Conservation (phyloP, 2,797 vertebrate species). For the Neosilurus mollespiculum region DNA sequence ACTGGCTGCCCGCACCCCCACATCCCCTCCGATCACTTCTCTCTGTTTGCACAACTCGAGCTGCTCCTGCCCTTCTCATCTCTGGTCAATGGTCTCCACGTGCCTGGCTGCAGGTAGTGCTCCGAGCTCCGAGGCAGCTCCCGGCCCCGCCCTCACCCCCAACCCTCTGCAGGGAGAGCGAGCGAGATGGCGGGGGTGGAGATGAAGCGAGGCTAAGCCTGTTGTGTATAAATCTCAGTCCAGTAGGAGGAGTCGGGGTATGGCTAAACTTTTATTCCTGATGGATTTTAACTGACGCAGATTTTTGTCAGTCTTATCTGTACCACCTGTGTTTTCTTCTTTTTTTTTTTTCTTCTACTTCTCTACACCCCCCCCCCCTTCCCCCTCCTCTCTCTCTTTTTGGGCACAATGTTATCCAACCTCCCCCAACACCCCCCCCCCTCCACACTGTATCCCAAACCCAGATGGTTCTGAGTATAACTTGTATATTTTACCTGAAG, state of each 20-base stretch:
- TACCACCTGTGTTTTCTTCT: conserved; percentile 52
- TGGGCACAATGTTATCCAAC: conserved; percentile 53
- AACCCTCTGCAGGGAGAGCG: conserved; percentile 49
- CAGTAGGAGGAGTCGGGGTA: conserved; percentile 55
- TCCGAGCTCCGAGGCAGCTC: conserved; percentile 74
- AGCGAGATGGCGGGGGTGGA: conserved; percentile 38
- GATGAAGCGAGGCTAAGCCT: conserved; percentile 57
- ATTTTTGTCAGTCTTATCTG: conserved; percentile 75
- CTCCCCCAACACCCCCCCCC: conserved; percentile 14
- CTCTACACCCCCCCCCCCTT: conserved; percentile 56
- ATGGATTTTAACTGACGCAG: conserved; percentile 58
- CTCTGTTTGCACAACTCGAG: conserved; percentile 97
- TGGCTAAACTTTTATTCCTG: conserved; percentile 56
- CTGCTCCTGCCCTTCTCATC: conserved; percentile 91
- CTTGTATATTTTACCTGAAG: conserved; percentile 56
- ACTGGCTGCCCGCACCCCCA: conserved; percentile 95
- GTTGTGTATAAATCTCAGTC: conserved; percentile 76
- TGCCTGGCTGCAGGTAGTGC: conserved; percentile 96
- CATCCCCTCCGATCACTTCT: conserved; percentile 99
- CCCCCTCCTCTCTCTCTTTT: conserved; percentile 65
- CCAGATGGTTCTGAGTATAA: conserved; percentile 43
- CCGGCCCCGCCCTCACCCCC: conserved; percentile 25
- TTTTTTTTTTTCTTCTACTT: conserved; percentile 64
- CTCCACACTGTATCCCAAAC: conserved; percentile 42
- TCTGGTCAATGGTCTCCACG: conserved; percentile 93